Evolutionary conservation across 2,888 invertebrate species (phyloP).

Genomic region (Nephrotoma flavescens): DNA sequence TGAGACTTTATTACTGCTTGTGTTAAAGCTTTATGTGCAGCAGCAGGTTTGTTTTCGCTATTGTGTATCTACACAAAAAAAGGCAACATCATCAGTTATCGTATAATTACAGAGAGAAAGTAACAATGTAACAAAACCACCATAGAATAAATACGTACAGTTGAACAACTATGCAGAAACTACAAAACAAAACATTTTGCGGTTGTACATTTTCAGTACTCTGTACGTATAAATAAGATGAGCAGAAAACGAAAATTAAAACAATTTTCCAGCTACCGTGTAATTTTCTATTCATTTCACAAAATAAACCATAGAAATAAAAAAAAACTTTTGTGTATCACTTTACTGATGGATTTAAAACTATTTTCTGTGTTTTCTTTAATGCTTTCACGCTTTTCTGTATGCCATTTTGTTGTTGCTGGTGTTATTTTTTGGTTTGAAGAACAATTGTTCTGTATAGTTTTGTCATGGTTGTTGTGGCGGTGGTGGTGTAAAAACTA

Average conservation of each 20-base stretch:
- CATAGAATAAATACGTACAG: not conserved
- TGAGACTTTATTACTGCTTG: not conserved
- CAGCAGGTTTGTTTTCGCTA: not conserved
- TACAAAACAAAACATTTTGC: not conserved
- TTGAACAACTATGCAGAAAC: not conserved
- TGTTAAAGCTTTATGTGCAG: not conserved
- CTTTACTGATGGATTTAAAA: not conserved
- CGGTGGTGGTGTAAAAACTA: not conserved
- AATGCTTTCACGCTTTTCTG: not conserved
- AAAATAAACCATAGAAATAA: not conserved
- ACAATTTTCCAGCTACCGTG: not conserved
- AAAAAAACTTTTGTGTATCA: not conserved
- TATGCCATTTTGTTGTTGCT: not conserved
- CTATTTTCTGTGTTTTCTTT: not conserved
- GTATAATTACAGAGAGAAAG: not conserved
- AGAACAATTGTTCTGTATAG: not conserved
- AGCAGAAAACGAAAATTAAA: not conserved
- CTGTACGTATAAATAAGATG: not conserved
- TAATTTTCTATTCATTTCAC: not conserved
- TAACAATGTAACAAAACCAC: not conserved
- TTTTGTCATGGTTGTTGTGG: not conserved
- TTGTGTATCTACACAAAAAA: not conserved
- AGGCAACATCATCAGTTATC: not conserved
- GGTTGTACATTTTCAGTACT: not conserved
- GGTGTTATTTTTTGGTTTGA: not conserved